These are phyloP conservation scores for Oceanites oceanicus DNA, from an alignment of 2,113 vertebrate species.

Conservation along the genomic window DNA sequence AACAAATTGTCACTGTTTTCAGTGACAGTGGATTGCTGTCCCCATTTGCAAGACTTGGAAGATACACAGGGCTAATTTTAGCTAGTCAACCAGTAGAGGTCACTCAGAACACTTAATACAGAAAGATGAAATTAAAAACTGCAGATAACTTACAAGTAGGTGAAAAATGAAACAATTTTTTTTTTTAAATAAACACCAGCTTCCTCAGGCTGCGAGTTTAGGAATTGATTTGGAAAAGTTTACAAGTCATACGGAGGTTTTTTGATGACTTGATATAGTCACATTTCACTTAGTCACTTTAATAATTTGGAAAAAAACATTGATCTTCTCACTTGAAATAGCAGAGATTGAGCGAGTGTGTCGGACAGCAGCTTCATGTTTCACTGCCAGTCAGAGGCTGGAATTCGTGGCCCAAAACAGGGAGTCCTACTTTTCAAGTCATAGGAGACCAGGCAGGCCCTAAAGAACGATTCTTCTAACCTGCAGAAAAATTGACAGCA, in stretches of 20 bases:
- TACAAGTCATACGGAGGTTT: background rate
- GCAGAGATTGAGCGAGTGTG: background rate
- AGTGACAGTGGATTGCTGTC: background rate
- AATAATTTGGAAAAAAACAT: background rate
- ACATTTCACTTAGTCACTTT: background rate
- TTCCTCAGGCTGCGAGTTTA: background rate
- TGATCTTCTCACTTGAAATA: background rate
- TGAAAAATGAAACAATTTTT: background rate
- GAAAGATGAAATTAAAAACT: background rate
- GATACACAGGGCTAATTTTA: background rate
- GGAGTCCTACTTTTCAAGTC: background rate
- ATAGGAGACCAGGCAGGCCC: background rate
- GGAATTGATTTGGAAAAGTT: background rate
- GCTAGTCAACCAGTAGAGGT: conserved; percentile 27
- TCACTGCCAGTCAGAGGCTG: background rate
- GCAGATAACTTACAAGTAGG: background rate
- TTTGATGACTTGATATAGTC: background rate
- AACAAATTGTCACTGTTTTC: background rate
- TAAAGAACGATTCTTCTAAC: background rate
- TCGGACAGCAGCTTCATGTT: background rate
- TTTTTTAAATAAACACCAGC: background rate
- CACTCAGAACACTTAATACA: background rate
- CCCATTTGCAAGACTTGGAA: background rate
- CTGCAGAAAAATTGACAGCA: background rate
- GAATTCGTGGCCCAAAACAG: background rate